A percentile compares a stretch with the other conserved stretches of the same genome.
Conservation (phyloP, 30 jellyfish, hydroid and myxozoan species). For the Phacellophora camtschatica region DNA sequence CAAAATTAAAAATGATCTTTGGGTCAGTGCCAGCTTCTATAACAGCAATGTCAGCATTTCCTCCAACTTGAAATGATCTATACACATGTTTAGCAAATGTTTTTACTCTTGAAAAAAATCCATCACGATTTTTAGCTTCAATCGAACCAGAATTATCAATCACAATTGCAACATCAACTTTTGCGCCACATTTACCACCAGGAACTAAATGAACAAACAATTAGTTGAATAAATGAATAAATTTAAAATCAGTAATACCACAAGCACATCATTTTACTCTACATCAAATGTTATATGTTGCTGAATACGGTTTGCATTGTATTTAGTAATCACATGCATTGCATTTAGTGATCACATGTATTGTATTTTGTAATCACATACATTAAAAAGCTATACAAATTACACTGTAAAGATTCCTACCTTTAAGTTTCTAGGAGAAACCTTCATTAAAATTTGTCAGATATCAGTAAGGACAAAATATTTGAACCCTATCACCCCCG, state of each 20-base stretch:
- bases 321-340: too few species aligned
- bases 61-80: constrained; percentile 70
- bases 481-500: too few species aligned
- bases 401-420: too few species aligned
- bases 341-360: too few species aligned
- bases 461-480: too few species aligned
- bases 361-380: too few species aligned
- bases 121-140: constrained; percentile 88
- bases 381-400: too few species aligned
- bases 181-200: constrained; percentile 73
- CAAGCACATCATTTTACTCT: too few species aligned
- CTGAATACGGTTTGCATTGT: too few species aligned
- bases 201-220: not conserved
- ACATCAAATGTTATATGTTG: too few species aligned
- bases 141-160: constrained; percentile 94
- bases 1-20: constrained; percentile 70
- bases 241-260: not conserved
- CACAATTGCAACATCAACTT: constrained; percentile 69
- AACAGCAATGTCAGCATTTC: constrained; percentile 78
- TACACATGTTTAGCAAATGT: constrained; percentile 72
- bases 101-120: constrained; percentile 72
- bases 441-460: too few species aligned
- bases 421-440: too few species aligned
- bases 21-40: constrained; percentile 93
- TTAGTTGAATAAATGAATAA: not conserved